Evolutionary conservation across 2,113 vertebrate genomes (phyloP).

Genomic region (Crotalus helleri): DNA sequence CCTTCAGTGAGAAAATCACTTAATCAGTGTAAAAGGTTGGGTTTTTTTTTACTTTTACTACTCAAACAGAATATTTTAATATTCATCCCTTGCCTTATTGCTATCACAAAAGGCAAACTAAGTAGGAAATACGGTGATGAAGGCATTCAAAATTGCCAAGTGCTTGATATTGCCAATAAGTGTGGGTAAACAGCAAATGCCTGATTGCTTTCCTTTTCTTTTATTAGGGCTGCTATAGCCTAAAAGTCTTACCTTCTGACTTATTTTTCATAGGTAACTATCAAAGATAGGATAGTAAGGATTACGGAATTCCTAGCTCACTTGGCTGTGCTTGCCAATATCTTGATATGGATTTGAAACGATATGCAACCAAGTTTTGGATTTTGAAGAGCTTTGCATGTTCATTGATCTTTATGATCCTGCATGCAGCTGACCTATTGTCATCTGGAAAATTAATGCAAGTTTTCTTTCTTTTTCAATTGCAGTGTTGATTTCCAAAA

Average conservation of each 20-base stretch:
- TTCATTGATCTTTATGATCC: background rate
- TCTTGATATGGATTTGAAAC: constrained; percentile 11
- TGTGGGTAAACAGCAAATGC: background rate
- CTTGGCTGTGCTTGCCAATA: constrained; percentile 13
- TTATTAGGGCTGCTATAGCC: background rate
- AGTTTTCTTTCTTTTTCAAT: background rate
- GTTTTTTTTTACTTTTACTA: background rate
- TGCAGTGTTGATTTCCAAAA: background rate
- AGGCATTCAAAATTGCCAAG: background rate
- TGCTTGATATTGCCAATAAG: background rate
- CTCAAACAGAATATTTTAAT: background rate
- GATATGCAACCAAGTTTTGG: background rate
- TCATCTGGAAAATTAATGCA: background rate
- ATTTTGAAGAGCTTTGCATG: background rate
- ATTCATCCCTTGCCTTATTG: background rate
- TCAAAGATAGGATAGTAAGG: background rate
- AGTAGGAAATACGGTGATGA: background rate
- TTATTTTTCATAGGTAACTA: constrained; percentile 20
- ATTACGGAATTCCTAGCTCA: background rate
- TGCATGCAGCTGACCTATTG: background rate
- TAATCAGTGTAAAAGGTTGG: background rate
- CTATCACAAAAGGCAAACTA: background rate
- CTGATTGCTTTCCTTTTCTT: background rate
- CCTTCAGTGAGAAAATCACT: background rate
- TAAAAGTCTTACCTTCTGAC: background rate